A percentile compares a stretch with the other conserved stretches of the same genome.
phyloP scores from a whole-genome alignment of 2,797 vertebrate species.

The Telmatherina bonti region DNA sequence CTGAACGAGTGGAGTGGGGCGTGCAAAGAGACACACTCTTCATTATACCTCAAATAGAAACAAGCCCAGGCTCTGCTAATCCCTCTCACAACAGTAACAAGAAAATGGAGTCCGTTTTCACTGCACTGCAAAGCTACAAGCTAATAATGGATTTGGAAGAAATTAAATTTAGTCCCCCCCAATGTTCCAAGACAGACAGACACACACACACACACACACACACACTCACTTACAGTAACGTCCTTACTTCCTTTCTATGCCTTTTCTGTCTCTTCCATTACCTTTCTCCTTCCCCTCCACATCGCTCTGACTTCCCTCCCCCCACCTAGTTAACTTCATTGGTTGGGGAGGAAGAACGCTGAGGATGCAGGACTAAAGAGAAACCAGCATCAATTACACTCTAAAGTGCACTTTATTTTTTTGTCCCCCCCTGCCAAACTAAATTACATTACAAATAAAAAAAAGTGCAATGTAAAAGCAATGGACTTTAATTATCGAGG shows the following conservation, averaged over 20 bases:
- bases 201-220: constrained; percentile 14
- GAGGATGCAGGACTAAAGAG: constrained; percentile 72
- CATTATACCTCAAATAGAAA: constrained; percentile 81
- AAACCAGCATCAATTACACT: constrained; percentile 79
- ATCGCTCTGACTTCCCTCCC: constrained; percentile 41
- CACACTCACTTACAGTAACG: constrained; percentile 38
- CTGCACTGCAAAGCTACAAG: constrained; percentile 61
- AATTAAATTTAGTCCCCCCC: constrained; percentile 82
- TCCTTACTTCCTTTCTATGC: constrained; percentile 50
- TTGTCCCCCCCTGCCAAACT: constrained; percentile 75
- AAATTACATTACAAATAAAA: constrained; percentile 81
- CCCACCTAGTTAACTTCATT: constrained; percentile 69
- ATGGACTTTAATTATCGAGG: constrained; percentile 81
- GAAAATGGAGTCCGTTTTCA: constrained; percentile 67
- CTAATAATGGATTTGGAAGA: constrained; percentile 72
- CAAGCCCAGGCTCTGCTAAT: constrained; percentile 71
- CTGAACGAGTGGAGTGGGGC: constrained; percentile 43
- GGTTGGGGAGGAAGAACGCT: constrained; percentile 71
- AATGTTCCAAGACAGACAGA: no score
- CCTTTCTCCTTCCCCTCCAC: constrained; percentile 20
- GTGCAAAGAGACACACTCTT: constrained; percentile 62
- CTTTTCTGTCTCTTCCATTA: constrained; percentile 19
- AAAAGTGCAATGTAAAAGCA: constrained; percentile 71
- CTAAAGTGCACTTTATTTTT: constrained; percentile 82
- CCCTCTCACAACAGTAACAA: constrained; percentile 63